These are phyloP conservation scores for Cotesia typhae DNA, from an alignment of 1,140 invertebrate species.

Conservation along the genomic window DNA sequence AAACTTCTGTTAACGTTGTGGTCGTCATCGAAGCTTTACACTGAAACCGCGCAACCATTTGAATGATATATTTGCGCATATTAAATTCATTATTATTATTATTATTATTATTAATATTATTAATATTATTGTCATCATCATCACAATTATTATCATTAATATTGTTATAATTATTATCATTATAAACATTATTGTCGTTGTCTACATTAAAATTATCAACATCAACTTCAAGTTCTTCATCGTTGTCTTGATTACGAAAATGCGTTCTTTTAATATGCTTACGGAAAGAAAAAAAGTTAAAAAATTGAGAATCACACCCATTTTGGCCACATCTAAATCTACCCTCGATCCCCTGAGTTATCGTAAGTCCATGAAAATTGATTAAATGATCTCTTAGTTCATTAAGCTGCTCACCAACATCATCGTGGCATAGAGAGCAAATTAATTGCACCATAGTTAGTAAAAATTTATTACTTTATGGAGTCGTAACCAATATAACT, in stretches of 20 bases:
- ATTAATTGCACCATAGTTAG: constrained; percentile 19
- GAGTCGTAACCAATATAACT: not conserved
- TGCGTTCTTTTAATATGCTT: constrained; percentile 7
- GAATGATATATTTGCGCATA: not conserved
- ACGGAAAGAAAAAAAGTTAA: not conserved
- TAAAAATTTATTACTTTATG: not conserved
- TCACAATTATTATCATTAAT: no score
- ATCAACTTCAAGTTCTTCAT: constrained; percentile 3
- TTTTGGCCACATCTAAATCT: constrained; percentile 21
- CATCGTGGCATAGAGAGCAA: constrained; percentile 20
- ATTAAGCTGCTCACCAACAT: constrained; percentile 9
- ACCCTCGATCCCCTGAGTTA: constrained; percentile 20
- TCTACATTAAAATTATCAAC: not conserved
- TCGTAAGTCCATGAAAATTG: constrained; percentile 19
- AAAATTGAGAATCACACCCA: not conserved
- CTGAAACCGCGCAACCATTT: constrained; percentile 25
- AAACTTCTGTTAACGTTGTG: constrained; percentile 13
- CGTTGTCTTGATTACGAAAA: not conserved
- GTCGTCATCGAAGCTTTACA: constrained; percentile 20
- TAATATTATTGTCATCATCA: no score
- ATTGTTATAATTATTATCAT: not conserved
- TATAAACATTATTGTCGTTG: constrained; percentile 13
- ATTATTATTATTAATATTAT: not conserved
- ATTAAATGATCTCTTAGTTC: constrained; percentile 14
- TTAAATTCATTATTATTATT: not conserved